Evolutionary conservation across 1,140 invertebrate genomes (phyloP), one percentile per base, ranked within the genome.

Genomic region (Agraylea sexmaculata): DNA sequence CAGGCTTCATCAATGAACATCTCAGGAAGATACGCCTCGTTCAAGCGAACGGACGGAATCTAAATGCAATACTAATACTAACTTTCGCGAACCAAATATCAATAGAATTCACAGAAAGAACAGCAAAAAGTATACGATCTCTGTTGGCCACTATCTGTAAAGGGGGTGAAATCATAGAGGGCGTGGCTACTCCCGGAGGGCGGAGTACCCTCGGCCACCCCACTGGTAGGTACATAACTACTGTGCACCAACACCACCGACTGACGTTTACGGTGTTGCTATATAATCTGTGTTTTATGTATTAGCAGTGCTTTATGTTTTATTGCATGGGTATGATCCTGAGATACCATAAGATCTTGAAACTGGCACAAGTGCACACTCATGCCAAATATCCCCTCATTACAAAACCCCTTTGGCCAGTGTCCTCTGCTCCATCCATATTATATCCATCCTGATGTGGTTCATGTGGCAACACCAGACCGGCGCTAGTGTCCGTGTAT

Each of bases 211-310:
- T 88, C 33, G 89, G 88, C 89, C 89, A 94, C 47, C 88, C 88
- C 52, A 90, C 76, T 30, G 88, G 86, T 68, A 91, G 93, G 77
- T 93, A 94, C 89, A 94, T n/a, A n/a, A n/a, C n/a, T 93, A 34
- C 54, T 67, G 55, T 7, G 20, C 27, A 35, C 25, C 12, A 37
- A 37, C 16, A 43, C 16, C 42, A 36, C 35, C 34, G 42, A 37
- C 34, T 34, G 42, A 43, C 42, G 42, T 43, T 43, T 32, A 34
- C 16, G 22, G 27, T n/a, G 27, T 8, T 7, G 11, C 18, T 38
- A 19, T 37, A 22, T 37, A 20, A 16, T 11, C 22, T 21, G 22
- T 27, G 19, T 8, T 31, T 19, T 10, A 27, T 29, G 38, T 23
- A 11, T 13, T 33, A 17, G 28, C 30, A 21, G 12, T 16, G 12